Evolutionary conservation across 2,797 vertebrate genomes (phyloP), one percentile per base, ranked within the genome.

Genomic region (Neosalanx taihuensis): DNA sequence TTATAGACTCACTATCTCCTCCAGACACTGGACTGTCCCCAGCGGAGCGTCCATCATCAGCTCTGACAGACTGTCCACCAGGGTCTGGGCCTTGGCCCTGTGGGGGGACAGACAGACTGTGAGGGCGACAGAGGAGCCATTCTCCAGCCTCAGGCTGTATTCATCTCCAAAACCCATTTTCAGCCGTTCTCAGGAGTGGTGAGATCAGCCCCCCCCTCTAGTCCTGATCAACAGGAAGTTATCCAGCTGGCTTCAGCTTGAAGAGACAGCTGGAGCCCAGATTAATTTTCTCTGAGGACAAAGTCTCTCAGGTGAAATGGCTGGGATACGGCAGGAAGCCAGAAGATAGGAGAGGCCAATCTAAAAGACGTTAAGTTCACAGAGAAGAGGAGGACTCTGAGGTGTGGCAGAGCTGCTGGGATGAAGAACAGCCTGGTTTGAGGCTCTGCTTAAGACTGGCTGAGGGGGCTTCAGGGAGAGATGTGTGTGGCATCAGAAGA

Each of bases 1-100:
- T 15, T n/a, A 23, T 65, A 51, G 53, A 93, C 96, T 96, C 84
- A 99, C 98, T 79, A 99, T 97, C 92, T 99, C 96, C 81, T 96
- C 97, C 60, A 99, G 94, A 89, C 96, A 99, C 73, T 96, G 93
- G 83, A 97, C 89, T 0, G 92, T 95, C 81, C 93, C 96, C 67
- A 95, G 81, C 0, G 95, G 96, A 0, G 95, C 93, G 75, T 99
- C 94, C 29, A 96, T 88, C 88, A 98, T 92, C 79, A 99, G 89
- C 75, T 96, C 91, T 35, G 93, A 97, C 35, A 99, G 90, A 83
- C 90, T 97, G 62, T 92, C 93, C 78, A 99, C 92, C 70, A 99
- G 91, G 79, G 79, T 83, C 79, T 96, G 94, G 35, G 96, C 94
- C 82, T 92, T 95, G 66, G 83, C 86, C 91, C 97, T 98, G 80